These are phyloP conservation scores for Alitta virens DNA, from an alignment of 2,888 invertebrate genomes.

Conservation along the genomic window DNA sequence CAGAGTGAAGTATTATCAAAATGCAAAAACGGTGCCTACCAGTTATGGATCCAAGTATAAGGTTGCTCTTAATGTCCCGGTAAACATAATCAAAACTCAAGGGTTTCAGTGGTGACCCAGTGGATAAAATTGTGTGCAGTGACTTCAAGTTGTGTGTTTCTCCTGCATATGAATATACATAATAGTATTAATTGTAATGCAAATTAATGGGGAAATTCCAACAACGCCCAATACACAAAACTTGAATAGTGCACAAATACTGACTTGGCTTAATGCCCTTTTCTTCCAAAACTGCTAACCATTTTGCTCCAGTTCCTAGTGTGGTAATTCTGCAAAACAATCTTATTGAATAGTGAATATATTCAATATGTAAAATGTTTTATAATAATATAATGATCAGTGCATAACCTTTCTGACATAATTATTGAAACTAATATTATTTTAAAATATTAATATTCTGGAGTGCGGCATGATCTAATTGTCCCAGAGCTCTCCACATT, in stretches of 20 bases:
- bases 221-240: too few relatives aligned
- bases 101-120: conserved; percentile 61
- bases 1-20: too few relatives aligned
- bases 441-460: background rate
- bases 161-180: conserved; percentile 35
- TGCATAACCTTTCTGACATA: too few relatives aligned
- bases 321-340: conserved; percentile 57
- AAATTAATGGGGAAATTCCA: too few relatives aligned
- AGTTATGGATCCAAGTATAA: conserved; percentile 60
- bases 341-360: too few relatives aligned
- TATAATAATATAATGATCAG: too few relatives aligned
- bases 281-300: conserved; percentile 60
- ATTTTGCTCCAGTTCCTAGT: conserved; percentile 63
- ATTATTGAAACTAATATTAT: too few relatives aligned
- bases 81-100: conserved; percentile 62
- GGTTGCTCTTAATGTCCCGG: conserved; percentile 58
- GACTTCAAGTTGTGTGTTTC: conserved; percentile 57
- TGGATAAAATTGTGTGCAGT: conserved; percentile 60
- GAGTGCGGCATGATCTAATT: too few relatives aligned
- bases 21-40: too few relatives aligned
- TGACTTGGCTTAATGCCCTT: conserved; percentile 55
- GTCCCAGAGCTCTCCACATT: too few relatives aligned
- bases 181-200: too few relatives aligned
- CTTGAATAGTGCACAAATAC: conserved; percentile 8
- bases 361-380: too few relatives aligned